Evolutionary conservation across 1,140 invertebrate species (phyloP).

Genomic region (Drosophila trapezifrons): DNA sequence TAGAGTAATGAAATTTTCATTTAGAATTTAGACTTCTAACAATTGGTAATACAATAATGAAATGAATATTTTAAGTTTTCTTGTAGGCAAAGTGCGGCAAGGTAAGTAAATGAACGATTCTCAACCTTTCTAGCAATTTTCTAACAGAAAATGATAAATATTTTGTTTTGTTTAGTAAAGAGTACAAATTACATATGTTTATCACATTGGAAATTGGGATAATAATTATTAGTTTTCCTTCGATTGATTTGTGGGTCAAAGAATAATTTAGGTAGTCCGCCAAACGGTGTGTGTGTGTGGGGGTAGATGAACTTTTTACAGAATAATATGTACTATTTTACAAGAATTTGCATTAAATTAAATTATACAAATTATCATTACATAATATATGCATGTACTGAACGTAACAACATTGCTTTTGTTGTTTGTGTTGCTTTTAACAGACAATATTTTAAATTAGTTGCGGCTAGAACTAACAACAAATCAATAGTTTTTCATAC

Average conservation of each 20-base stretch:
- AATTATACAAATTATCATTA: constrained; percentile 55
- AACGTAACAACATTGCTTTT: constrained; percentile 42
- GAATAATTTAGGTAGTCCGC: constrained; percentile 51
- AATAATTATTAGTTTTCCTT: constrained; percentile 62
- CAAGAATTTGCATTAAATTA: constrained; percentile 65
- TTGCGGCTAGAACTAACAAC: constrained; percentile 73
- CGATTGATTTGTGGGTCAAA: constrained; percentile 41
- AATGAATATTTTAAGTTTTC: constrained; percentile 67
- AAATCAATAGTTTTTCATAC: constrained; percentile 72
- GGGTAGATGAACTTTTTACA: constrained; percentile 65
- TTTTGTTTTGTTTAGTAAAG: constrained; percentile 53
- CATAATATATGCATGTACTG: constrained; percentile 61
- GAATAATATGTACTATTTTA: constrained; percentile 62
- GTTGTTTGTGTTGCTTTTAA: constrained; percentile 49
- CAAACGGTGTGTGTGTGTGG: constrained; percentile 26
- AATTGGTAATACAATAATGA: constrained; percentile 64
- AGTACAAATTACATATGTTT: constrained; percentile 73
- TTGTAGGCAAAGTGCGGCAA: constrained; percentile 79
- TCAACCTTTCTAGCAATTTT: constrained; percentile 65
- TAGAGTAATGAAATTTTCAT: constrained; percentile 56
- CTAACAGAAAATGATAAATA: constrained; percentile 69
- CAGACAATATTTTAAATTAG: constrained; percentile 67
- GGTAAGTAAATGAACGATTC: constrained; percentile 47
- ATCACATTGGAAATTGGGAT: constrained; percentile 78
- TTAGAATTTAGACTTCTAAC: constrained; percentile 44